Percentiles rank a stretch among this genome's conserved stretches.
phyloP scores from a whole-genome alignment of 2,797 vertebrate genomes.

The Myotis myotis region DNA sequence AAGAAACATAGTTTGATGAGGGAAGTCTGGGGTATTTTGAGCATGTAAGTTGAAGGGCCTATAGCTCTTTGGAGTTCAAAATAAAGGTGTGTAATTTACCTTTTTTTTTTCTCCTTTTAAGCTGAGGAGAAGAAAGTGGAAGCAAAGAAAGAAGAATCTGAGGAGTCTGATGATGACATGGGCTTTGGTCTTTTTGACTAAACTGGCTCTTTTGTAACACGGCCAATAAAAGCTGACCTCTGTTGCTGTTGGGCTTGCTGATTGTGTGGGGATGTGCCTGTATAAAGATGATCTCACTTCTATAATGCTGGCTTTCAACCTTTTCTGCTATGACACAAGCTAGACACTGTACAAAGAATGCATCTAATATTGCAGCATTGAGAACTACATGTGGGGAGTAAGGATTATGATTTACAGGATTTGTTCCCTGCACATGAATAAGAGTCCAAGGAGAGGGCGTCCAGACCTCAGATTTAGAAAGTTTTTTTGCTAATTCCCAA shows the following conservation, averaged over 20 bases:
- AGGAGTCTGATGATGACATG: slow-evolving; percentile 99
- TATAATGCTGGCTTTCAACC: neutral
- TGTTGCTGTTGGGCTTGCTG: neutral
- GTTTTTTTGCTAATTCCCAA: neutral
- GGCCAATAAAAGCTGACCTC: slow-evolving; percentile 80
- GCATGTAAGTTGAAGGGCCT: neutral
- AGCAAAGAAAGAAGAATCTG: slow-evolving; percentile 97
- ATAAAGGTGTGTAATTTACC: neutral
- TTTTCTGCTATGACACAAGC: neutral
- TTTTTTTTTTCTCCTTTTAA: slow-evolving; percentile 74
- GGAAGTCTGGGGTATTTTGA: neutral
- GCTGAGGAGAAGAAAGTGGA: slow-evolving; percentile 98
- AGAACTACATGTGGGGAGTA: neutral
- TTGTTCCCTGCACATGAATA: neutral
- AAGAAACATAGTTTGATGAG: neutral
- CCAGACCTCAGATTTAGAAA: neutral
- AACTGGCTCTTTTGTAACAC: slow-evolving; percentile 83
- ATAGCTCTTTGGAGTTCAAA: too few species aligned
- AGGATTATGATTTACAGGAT: neutral
- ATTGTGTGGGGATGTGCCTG: neutral
- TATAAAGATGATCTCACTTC: neutral
- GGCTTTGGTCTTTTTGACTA: slow-evolving; percentile 99
- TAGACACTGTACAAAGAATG: neutral
- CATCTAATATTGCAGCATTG: neutral
- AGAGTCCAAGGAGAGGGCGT: neutral